A percentile compares a stretch with the other conserved stretches of the same genome.
phyloP scores from a whole-genome alignment of 2,113 vertebrate genomes.

The Microcebus ravelobensis region DNA sequence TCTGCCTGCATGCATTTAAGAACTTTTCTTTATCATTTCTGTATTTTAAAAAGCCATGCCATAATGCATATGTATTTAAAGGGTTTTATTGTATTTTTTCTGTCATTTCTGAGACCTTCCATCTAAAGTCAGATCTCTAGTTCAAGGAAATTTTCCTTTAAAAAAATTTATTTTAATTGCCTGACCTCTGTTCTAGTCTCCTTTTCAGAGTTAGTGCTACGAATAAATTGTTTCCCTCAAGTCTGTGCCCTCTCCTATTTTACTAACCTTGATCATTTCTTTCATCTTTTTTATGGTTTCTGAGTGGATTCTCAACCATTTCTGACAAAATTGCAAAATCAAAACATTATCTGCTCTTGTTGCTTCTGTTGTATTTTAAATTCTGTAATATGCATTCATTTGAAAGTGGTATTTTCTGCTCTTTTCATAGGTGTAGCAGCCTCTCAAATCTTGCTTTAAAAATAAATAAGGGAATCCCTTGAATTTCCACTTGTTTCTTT shows the following conservation, averaged over 20 bases:
- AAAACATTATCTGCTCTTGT: neutral
- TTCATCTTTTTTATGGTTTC: neutral
- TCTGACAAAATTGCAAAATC: neutral
- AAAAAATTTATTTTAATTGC: neutral
- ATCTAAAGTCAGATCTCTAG: neutral
- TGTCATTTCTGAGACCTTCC: neutral
- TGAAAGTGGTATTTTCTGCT: slow-evolving; percentile 16
- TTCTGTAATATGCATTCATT: neutral
- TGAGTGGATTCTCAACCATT: neutral
- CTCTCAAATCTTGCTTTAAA: slow-evolving; percentile 23
- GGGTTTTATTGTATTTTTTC: neutral
- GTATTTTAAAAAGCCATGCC: neutral
- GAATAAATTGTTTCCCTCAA: neutral
- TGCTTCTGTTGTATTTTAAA: neutral
- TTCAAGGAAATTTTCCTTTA: neutral
- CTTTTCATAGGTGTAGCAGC: neutral
- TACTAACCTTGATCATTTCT: neutral
- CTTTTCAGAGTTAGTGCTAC: neutral
- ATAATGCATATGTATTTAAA: neutral
- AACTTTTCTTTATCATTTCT: slow-evolving; percentile 6
- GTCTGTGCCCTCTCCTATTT: neutral
- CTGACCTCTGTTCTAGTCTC: neutral
- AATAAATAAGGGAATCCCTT: neutral
- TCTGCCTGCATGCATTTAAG: neutral
- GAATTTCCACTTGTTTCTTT: neutral